Evolutionary conservation across 35 echinoderm and acorn worm genomes (phyloP), one percentile per base, ranked within the genome.

Genomic region (Holothuria glaberrima): DNA sequence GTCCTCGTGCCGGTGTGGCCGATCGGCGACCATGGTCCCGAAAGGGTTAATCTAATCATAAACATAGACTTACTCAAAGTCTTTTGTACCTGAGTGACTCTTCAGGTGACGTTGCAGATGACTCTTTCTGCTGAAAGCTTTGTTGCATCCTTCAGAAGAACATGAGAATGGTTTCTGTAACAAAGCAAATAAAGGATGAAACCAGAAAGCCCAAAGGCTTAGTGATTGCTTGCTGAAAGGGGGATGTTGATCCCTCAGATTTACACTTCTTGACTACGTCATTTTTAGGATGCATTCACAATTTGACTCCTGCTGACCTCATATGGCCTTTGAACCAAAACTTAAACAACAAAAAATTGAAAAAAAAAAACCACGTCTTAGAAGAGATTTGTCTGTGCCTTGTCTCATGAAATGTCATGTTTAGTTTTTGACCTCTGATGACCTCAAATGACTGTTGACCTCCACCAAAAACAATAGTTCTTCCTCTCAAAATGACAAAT

Each of bases 51-150:
- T n/a, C n/a, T n/a, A n/a, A 27, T 71, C 25, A 31, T 64, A 5
- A 7, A 41, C 36, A 2, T 4, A 36, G 38, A 75, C 71, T 75
- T 75, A 75, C 71, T 75, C 71, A 75, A 75, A 75, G 27, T 38
- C 71, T 36, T 75, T 75, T 33, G 33, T 13, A 10, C 24, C 71
- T 21, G 33, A 36, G 18, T 75, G 71, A 38, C 28, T 75, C 21
- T 75, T 75, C 35, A 46, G 0, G 38, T 75, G 71, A 36, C 71
- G 31, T 75, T 75, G 71, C 1, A 75, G 71, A 36, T 75, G 71
- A 44, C 71, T 75, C 20, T 75, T 75, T 6, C 71, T 75, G 22
- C 71, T 75, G 22, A 75, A 75, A 38, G 30, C 38, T 36, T 75
- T 75, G 32, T 21, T 22, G 38, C 71, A 75, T 36, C 32, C 71